Evolutionary conservation across 64 coral and sea anemone species (phyloP).

Genomic region (Trachythela sp.): DNA sequence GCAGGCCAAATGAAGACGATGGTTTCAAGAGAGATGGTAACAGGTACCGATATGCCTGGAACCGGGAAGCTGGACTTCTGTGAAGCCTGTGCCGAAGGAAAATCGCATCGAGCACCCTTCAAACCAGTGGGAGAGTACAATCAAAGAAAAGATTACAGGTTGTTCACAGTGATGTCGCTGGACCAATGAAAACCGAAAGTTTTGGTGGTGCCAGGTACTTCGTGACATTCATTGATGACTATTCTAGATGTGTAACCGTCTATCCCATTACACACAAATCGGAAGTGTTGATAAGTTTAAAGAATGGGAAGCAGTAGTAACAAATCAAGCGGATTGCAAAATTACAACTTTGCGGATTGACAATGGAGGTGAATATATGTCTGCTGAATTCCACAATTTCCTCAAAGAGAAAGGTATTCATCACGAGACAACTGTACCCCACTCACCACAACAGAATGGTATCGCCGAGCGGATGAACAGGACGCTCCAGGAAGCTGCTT

Average conservation of each 20-base stretch:
- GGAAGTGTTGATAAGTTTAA: not conserved
- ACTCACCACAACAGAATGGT: too few relatives aligned
- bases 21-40: not conserved
- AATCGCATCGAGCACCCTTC: constrained; percentile 25
- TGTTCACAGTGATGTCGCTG: constrained; percentile 28
- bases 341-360: not conserved
- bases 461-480: too few relatives aligned
- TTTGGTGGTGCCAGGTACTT: not conserved
- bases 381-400: too few relatives aligned
- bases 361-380: too few relatives aligned
- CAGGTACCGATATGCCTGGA: not conserved
- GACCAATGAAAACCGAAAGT: too few relatives aligned
- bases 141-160: constrained; percentile 28
- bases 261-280: constrained; percentile 5
- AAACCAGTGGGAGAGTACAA: constrained; percentile 17
- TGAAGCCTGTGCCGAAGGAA: constrained; percentile 15
- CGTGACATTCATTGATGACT: constrained; percentile 7
- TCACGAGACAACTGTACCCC: too few relatives aligned
- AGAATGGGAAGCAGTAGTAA: not conserved
- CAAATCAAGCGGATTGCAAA: not conserved
- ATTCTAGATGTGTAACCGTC: not conserved
- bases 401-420: too few relatives aligned
- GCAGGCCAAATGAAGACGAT: not conserved
- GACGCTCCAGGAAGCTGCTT: too few relatives aligned
- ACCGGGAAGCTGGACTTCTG: constrained; percentile 10